These are phyloP conservation scores for Anguilla marmorata DNA, from an alignment of 2,797 vertebrate genomes.

Conservation along the genomic window DNA sequence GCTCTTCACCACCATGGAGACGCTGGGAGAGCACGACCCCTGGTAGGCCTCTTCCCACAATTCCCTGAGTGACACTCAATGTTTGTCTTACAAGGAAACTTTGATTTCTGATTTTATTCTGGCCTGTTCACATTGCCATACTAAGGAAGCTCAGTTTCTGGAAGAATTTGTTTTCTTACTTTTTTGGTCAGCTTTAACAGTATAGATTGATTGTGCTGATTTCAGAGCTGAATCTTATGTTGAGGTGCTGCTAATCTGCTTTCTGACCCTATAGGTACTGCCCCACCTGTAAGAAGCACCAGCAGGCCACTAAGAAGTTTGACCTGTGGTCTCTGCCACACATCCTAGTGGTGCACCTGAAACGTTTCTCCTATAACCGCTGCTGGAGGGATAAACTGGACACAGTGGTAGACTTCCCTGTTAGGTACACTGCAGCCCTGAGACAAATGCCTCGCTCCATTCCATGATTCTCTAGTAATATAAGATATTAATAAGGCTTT, in stretches of 20 bases:
- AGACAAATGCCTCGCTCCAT: neutral
- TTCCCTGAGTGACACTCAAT: neutral
- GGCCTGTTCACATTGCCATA: neutral
- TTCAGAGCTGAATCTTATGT: neutral
- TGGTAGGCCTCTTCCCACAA: constrained; percentile 70
- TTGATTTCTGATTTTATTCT: neutral
- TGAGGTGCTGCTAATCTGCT: neutral
- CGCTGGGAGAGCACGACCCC: constrained; percentile 91
- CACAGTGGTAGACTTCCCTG: constrained; percentile 91
- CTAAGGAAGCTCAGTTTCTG: too few species aligned
- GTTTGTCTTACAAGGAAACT: neutral
- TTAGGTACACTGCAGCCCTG: constrained; percentile 71
- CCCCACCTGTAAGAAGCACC: constrained; percentile 93
- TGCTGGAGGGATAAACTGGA: constrained; percentile 97
- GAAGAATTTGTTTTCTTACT: too few species aligned
- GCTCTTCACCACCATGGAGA: constrained; percentile 98
- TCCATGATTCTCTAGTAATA: neutral
- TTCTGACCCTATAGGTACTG: constrained; percentile 79
- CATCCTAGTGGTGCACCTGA: constrained; percentile 91
- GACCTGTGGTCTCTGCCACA: constrained; percentile 91
- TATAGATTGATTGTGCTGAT: neutral
- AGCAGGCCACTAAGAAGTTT: constrained; percentile 95
- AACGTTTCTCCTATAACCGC: constrained; percentile 93
- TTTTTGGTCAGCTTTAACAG: neutral
- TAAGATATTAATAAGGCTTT: neutral